Evolutionary conservation across 2,888 invertebrate genomes (phyloP).

Genomic region (Morpho helenor): DNA sequence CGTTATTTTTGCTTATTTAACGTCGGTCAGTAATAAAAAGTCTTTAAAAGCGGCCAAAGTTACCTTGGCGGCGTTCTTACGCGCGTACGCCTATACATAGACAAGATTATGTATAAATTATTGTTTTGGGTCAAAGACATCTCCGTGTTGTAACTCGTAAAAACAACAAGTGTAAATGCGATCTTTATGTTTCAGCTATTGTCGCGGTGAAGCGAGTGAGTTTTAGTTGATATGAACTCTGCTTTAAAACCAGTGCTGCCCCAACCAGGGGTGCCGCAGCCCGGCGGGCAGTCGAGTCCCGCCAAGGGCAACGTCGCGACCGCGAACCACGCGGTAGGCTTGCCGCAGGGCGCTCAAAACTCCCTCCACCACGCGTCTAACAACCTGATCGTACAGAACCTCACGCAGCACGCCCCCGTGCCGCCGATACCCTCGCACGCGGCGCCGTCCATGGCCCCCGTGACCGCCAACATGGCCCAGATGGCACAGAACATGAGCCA

Average conservation of each 20-base stretch:
- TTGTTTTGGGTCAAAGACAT: conserved; percentile 76
- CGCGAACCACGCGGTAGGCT: conserved; percentile 62
- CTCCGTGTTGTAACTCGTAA: conserved; percentile 52
- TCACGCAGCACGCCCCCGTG: conserved; percentile 53
- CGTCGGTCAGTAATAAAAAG: conserved; percentile 27
- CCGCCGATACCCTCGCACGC: conserved; percentile 55
- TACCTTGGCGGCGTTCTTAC: conserved; percentile 60
- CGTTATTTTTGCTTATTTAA: conserved; percentile 39
- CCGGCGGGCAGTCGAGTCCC: conserved; percentile 65
- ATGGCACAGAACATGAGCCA: conserved; percentile 77
- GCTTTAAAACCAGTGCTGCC: conserved; percentile 80
- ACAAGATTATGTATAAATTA: conserved; percentile 60
- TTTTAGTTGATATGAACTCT: conserved; percentile 77
- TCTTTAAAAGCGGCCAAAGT: conserved; percentile 44
- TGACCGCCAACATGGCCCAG: conserved; percentile 73
- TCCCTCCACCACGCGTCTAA: conserved; percentile 53
- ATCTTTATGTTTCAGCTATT: conserved; percentile 64
- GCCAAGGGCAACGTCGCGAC: conserved; percentile 68
- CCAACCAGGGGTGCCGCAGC: conserved; percentile 68
- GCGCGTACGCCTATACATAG: conserved; percentile 59
- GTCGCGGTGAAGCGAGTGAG: conserved; percentile 38
- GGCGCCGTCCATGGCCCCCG: conserved; percentile 70
- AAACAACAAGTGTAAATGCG: conserved; percentile 50
- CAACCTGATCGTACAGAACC: conserved; percentile 63
- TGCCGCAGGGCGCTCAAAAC: conserved; percentile 65